Evolutionary conservation across 2,888 invertebrate species (phyloP).

Genomic region (Nephrotoma appendiculata): DNA sequence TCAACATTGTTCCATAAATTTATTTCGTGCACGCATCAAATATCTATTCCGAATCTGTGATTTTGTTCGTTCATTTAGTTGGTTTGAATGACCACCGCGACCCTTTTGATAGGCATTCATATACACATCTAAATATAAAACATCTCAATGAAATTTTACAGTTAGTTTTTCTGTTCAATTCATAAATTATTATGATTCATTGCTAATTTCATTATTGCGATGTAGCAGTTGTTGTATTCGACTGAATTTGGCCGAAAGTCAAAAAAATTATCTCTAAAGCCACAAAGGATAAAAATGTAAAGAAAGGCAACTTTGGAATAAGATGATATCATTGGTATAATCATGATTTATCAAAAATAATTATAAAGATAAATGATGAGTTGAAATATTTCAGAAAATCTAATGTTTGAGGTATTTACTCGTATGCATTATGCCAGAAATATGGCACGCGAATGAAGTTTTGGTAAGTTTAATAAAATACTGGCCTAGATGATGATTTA

Average conservation of each 20-base stretch:
- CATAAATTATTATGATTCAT: neutral
- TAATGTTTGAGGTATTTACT: too few species aligned
- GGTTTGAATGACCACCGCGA: neutral
- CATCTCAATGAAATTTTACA: too few species aligned
- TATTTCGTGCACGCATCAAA: neutral
- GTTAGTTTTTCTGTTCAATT: neutral
- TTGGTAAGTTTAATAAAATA: too few species aligned
- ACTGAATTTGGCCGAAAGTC: neutral
- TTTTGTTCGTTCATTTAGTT: neutral
- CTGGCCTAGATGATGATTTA: too few species aligned
- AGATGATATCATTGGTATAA: neutral
- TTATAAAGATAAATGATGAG: neutral
- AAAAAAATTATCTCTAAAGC: neutral
- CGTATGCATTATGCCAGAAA: too few species aligned
- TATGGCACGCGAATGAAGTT: too few species aligned
- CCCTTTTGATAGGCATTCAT: neutral
- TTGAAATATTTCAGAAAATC: neutral
- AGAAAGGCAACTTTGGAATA: neutral
- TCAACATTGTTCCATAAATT: neutral
- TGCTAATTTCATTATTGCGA: neutral
- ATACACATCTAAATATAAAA: too few species aligned
- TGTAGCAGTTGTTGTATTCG: neutral
- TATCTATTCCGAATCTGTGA: neutral
- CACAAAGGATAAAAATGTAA: neutral
- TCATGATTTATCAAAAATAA: neutral